These are phyloP conservation scores for Callocephalon fimbriatum DNA, from an alignment of 2,113 vertebrate species.

Conservation along the genomic window DNA sequence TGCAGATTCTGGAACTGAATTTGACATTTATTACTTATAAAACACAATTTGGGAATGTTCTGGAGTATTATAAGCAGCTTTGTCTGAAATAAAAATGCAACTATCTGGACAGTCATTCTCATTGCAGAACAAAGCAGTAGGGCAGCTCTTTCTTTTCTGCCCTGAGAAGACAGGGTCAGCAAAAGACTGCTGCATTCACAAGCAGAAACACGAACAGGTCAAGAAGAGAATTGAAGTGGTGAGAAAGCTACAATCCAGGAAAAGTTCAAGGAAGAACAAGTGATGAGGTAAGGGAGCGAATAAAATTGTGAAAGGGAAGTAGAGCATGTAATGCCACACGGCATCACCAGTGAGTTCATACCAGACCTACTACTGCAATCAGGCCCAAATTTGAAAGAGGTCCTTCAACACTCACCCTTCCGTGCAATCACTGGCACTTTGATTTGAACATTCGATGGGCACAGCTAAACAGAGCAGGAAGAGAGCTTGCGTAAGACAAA, in stretches of 20 bases:
- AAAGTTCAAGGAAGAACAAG: not conserved
- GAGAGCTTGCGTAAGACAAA: not conserved
- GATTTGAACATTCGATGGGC: not conserved
- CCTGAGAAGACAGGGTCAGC: not conserved
- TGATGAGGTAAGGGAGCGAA: not conserved
- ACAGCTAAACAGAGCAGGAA: not conserved
- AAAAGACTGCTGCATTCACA: not conserved
- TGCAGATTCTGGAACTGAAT: constrained; percentile 12
- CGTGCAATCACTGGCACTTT: not conserved
- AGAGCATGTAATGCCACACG: not conserved
- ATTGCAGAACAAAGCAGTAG: not conserved
- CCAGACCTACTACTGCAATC: not conserved
- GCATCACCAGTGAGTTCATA: not conserved
- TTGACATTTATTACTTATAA: constrained; percentile 45
- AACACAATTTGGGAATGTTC: constrained; percentile 13
- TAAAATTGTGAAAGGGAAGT: not conserved
- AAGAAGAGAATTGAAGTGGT: not conserved
- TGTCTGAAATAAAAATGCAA: constrained; percentile 19
- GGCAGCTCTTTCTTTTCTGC: not conserved
- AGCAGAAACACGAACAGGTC: not conserved
- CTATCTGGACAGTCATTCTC: not conserved
- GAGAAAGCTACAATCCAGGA: fast-evolving
- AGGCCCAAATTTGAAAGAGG: not conserved
- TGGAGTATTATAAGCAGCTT: not conserved
- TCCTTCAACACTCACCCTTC: not conserved